These are phyloP conservation scores for Alectoris magna DNA, from an alignment of 2,797 vertebrate species.

Conservation along the genomic window DNA sequence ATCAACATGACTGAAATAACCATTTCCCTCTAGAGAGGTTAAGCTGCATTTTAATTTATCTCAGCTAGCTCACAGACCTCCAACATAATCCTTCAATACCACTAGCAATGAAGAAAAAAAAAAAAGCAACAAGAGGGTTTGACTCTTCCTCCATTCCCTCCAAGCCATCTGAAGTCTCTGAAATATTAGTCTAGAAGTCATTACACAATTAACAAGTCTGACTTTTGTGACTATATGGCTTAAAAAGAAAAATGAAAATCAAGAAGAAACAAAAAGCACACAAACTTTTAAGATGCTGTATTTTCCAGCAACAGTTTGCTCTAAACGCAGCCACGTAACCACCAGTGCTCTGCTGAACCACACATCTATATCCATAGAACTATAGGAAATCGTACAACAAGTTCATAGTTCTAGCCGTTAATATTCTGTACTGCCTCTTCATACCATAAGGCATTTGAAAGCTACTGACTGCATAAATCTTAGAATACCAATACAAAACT, in stretches of 20 bases:
- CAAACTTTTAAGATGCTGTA: neutral
- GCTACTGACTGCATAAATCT: constrained; percentile 32
- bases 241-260: neutral
- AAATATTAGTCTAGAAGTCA: neutral
- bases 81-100: neutral
- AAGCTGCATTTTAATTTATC: neutral
- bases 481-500: neutral
- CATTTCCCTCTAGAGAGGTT: neutral
- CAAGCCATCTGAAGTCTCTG: neutral
- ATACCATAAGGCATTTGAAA: neutral
- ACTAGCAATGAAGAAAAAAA: neutral
- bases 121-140: neutral
- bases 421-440: constrained; percentile 12
- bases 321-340: neutral
- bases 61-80: neutral
- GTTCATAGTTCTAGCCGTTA: neutral
- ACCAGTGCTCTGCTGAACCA: neutral
- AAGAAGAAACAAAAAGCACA: no score
- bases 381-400: neutral
- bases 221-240: neutral
- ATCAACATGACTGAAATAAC: neutral
- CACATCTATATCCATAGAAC: neutral
- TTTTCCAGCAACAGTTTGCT: neutral
- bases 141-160: no score
- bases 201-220: neutral